phyloP scores from a whole-genome alignment of 1,140 invertebrate genomes.

The Trissolcus basalis region DNA sequence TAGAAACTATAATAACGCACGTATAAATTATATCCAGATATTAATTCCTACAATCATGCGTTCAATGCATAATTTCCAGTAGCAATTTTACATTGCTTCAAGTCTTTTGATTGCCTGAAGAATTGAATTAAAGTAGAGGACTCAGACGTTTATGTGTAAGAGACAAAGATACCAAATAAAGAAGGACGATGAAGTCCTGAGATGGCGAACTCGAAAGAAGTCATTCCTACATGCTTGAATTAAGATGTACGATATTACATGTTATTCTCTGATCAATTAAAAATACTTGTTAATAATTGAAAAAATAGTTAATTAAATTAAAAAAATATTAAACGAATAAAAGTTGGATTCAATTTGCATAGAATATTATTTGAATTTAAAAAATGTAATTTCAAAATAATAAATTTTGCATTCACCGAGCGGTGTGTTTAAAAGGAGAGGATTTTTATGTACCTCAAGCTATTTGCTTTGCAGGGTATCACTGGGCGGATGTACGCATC shows the following conservation, averaged over 20 bases:
- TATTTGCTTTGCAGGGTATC: conserved; percentile 52
- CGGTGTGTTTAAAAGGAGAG: conserved; percentile 17
- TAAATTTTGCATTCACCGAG: too few relatives aligned
- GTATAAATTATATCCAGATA: conserved; percentile 25
- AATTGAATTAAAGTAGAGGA: conserved; percentile 23
- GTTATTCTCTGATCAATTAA: too few relatives aligned
- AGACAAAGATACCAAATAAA: conserved; percentile 7
- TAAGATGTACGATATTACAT: neutral
- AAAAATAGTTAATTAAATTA: neutral
- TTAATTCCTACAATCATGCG: conserved; percentile 39
- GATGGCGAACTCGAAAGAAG: conserved; percentile 4
- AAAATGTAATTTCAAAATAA: too few relatives aligned
- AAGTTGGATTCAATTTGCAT: too few relatives aligned
- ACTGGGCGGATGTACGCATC: conserved; percentile 46
- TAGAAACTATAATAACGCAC: conserved; percentile 15
- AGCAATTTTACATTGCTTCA: conserved; percentile 33
- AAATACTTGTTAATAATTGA: neutral
- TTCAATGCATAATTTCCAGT: conserved; percentile 42
- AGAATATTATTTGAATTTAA: conserved; percentile 16
- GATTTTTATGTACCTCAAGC: conserved; percentile 32
- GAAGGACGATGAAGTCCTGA: neutral
- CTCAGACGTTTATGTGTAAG: conserved; percentile 10
- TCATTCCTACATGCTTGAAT: neutral
- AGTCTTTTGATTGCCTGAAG: conserved; percentile 9
- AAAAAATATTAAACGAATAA: too few relatives aligned